Evolutionary conservation across 2,797 vertebrate genomes (phyloP), one percentile per base, ranked within the genome.

Genomic region (Alcedo quadribrachys): DNA sequence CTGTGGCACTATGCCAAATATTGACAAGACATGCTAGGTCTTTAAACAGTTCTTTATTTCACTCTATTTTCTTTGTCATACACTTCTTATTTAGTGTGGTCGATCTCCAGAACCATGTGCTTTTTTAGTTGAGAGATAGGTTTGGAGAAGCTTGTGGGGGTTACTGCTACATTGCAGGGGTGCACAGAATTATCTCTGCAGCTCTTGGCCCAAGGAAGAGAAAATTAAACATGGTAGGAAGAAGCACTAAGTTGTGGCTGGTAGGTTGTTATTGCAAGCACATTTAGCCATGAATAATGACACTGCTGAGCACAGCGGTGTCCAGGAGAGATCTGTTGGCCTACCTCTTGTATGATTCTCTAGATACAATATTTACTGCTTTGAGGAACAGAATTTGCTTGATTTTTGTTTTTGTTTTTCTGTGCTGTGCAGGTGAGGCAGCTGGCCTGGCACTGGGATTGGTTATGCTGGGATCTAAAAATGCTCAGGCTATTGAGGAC

Each of bases 381-480:
- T 86, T 37, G 10, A 15, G 48, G 11, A 82, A 10, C 8, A 30
- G 55, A 25, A 9, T 57, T 85, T 45, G 25, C 30, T 77, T 81
- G 10, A 85, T 35, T 62, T 32, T 69, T n/a, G 84, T 54, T 53
- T 62, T 54, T 85, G 7, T 30, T 89, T 66, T 57, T 51, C 24
- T 89, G 16, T 88, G 30, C 21, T 77, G 14, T 30, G 21, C 91
- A 99, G 99, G 99, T 93, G 99, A 99, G 95, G 99, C 99, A 75
- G 99, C 99, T 27, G 99, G 99, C 37, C 94, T 99, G 90, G 99
- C 99, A 27, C 96, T 99, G 76, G 99, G 99, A 27, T 97, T 99
- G 66, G 99, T 99, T 88, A 99, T 99, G 99, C 76, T 99, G 94
- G 99, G 99, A 82, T 99, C 99, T 54, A 99, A 99, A 97, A 99